Base-by-base conservation (phyloP, 1,140 invertebrate species). In the Drosophila ohnishii region DNA sequence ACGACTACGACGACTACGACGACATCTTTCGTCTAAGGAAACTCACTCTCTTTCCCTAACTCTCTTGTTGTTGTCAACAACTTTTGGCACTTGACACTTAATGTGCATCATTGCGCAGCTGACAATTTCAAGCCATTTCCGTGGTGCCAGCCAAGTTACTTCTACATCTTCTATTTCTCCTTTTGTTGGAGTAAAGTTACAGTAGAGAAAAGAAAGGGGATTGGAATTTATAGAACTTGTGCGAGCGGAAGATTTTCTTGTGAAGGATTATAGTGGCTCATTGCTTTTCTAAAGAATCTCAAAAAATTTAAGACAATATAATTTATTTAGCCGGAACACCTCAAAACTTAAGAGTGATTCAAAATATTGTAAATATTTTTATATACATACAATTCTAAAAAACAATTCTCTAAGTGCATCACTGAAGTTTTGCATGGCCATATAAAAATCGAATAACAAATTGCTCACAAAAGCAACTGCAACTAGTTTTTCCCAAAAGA, bases 61-160 rank as follows among this genome's bases (percentile, higher is more conserved):
- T 70, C 14, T 74, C 22, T 44, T 69, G 59, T 78, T 86, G 83
- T 83, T 83, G 83, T 87, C 83, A 88, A 80, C 76, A 88, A 87
- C 79, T 88, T 87, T 83, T 87, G 79, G 75, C 75, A 87, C 84
- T 88, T 88, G 84, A 88, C 83, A 88, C 80, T 87, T 88, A 87
- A 87, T 87, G 83, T 87, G 83, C 83, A 87, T 87, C 83, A 88
- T 84, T 88, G 83, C 83, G 83, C 83, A 83, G 79, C 83, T 87
- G 84, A 87, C 83, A 87, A 88, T 87, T 88, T 80, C 83, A 83
- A 83, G 83, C 83, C 80, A 87, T 83, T 87, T 87, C 84, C 83
- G 79, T 84, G 80, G 71, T 83, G 84, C 65, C 82, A 86, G 59
- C 64, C 76, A 80, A 80, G 78, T 74, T 66, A 76, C 59, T 67